These are phyloP conservation scores for Sitta carolinensis DNA, from an alignment of 2,797 vertebrate species.

Conservation along the genomic window DNA sequence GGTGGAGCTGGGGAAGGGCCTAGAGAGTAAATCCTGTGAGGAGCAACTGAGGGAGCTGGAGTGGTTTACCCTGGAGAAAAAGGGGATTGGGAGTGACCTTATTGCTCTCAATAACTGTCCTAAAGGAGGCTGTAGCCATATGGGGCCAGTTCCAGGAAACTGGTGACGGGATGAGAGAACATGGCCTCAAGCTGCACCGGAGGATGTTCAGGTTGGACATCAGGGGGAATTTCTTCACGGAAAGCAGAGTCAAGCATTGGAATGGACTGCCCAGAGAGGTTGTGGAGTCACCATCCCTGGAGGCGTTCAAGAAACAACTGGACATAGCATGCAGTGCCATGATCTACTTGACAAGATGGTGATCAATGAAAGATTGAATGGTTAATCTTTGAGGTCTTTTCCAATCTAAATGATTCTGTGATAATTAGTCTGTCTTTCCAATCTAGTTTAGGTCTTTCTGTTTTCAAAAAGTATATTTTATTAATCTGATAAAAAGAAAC, in stretches of 20 bases:
- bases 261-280: accelerated
- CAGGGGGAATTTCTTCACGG: background rate
- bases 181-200: background rate
- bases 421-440: background rate
- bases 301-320: background rate
- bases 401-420: background rate
- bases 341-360: background rate
- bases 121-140: background rate
- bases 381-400: background rate
- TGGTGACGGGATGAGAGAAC: background rate
- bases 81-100: background rate
- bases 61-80: background rate
- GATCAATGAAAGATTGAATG: background rate
- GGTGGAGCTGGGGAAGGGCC: background rate
- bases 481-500: background rate
- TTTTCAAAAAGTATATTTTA: background rate
- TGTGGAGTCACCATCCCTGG: background rate
- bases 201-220: background rate
- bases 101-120: background rate
- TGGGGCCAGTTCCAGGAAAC: background rate
- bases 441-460: background rate
- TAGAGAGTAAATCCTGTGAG: background rate
- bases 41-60: accelerated
- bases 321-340: no score
- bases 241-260: background rate